Percentiles rank a stretch among this genome's conserved stretches.
These are phyloP conservation scores for Drosophila biarmipes DNA, from an alignment of 1,140 invertebrate species.

Conservation along the genomic window DNA sequence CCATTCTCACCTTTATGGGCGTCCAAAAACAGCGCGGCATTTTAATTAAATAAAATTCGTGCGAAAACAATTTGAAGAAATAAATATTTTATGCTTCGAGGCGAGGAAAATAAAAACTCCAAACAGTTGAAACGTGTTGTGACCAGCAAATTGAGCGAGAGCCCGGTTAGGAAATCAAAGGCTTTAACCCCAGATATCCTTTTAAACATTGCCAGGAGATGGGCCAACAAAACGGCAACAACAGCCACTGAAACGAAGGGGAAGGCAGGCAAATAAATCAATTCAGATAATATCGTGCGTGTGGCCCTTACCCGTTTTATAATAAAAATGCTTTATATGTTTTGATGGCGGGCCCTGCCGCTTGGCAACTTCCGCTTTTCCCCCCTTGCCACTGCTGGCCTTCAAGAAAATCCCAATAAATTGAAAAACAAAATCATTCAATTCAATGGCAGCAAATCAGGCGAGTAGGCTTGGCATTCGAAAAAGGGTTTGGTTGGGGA, in stretches of 20 bases:
- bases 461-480: constrained; percentile 54
- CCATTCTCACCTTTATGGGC: constrained; percentile 14
- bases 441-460: constrained; percentile 77
- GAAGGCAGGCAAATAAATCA: constrained; percentile 69
- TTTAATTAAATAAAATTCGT: constrained; percentile 79
- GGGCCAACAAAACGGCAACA: constrained; percentile 1
- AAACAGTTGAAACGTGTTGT: constrained; percentile 64
- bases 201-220: constrained; percentile 24
- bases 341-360: constrained; percentile 47
- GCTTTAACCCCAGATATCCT: constrained; percentile 52
- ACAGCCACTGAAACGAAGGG: neutral
- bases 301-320: constrained; percentile 44
- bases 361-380: constrained; percentile 9
- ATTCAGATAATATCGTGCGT: constrained; percentile 77
- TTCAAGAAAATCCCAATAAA: constrained; percentile 75
- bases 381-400: neutral
- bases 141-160: constrained; percentile 57
- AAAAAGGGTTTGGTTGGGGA: constrained; percentile 42
- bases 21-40: constrained; percentile 21
- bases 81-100: constrained; percentile 55
- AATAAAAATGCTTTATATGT: constrained; percentile 81
- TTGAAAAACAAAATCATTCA: constrained; percentile 83
- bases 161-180: constrained; percentile 51
- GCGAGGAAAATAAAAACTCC: constrained; percentile 56
- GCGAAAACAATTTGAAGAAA: constrained; percentile 69